A percentile compares a stretch with the other conserved stretches of the same genome.
Conservation (phyloP, 1,140 invertebrate species). For the Drosophila lini region DNA sequence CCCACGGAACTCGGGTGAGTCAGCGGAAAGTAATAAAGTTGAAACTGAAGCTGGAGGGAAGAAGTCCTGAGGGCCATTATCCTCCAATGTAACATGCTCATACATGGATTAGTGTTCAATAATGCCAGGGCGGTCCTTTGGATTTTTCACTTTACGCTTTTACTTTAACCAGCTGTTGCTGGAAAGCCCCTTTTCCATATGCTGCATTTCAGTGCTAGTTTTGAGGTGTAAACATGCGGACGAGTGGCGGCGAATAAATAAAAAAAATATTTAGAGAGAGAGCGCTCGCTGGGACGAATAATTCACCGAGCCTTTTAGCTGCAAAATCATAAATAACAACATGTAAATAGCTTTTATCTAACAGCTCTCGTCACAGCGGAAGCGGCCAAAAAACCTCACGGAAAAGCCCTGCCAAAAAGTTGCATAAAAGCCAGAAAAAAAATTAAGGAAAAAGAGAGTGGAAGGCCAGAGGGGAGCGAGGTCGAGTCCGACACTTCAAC, state of each 20-base stretch:
- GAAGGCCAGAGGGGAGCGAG: slow-evolving; percentile 5
- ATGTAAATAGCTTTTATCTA: slow-evolving; percentile 83
- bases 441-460: neutral
- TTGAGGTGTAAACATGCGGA: slow-evolving; percentile 36
- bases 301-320: slow-evolving; percentile 79
- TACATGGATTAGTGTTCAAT: slow-evolving; percentile 78
- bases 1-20: slow-evolving; percentile 47
- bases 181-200: neutral
- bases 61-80: slow-evolving; percentile 44
- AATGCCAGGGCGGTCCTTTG: slow-evolving; percentile 30
- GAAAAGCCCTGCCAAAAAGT: slow-evolving; percentile 59
- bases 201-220: slow-evolving; percentile 13
- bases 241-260: slow-evolving; percentile 49
- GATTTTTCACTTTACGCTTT: slow-evolving; percentile 17
- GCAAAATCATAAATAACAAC: slow-evolving; percentile 83
- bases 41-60: slow-evolving; percentile 8
- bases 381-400: slow-evolving; percentile 48
- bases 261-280: slow-evolving; percentile 2
- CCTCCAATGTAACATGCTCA: slow-evolving; percentile 56
- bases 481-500: slow-evolving; percentile 64
- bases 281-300: slow-evolving; percentile 21
- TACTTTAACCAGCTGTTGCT: slow-evolving; percentile 45
- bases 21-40: slow-evolving; percentile 79
- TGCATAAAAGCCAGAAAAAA: slow-evolving; percentile 61
- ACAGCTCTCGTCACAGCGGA: slow-evolving; percentile 80